Conservation (phyloP, 2,113 vertebrate species). For the Serilophus lunatus region DNA sequence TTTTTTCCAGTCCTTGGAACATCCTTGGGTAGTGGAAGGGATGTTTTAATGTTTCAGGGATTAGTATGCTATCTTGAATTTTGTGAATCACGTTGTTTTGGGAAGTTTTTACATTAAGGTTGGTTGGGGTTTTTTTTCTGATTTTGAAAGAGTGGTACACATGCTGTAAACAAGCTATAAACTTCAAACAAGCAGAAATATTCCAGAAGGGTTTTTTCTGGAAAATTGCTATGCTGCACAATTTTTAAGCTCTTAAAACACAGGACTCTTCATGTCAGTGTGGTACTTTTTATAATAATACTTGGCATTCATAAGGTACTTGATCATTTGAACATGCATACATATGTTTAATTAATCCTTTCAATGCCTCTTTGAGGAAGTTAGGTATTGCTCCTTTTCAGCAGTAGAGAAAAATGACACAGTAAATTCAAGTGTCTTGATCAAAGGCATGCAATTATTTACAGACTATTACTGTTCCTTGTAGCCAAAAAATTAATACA, state of each 20-base stretch:
- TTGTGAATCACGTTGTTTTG: neutral
- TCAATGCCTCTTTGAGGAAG: neutral
- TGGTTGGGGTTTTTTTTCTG: too few species aligned
- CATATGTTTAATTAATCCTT: conserved; percentile 21
- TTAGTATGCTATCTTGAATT: neutral
- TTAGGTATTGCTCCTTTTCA: neutral
- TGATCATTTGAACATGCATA: neutral
- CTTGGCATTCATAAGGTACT: neutral
- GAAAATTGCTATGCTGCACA: neutral
- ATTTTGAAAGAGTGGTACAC: neutral
- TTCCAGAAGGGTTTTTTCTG: neutral
- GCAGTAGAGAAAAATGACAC: neutral
- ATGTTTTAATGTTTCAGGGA: neutral
- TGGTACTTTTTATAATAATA: neutral
- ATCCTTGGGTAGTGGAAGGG: neutral
- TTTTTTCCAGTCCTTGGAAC: neutral
- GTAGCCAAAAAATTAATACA: neutral
- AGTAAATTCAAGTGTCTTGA: conserved; percentile 3
- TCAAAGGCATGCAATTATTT: conserved; percentile 38
- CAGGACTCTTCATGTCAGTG: neutral
- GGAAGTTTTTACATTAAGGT: neutral
- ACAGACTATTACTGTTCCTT: neutral
- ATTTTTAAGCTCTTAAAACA: neutral
- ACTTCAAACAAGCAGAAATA: neutral
- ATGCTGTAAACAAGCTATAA: neutral